A percentile compares a stretch with the other conserved stretches of the same genome.
Evolutionary conservation across 2,797 vertebrate genomes (phyloP).

Genomic region (Falco novaeseelandiae): DNA sequence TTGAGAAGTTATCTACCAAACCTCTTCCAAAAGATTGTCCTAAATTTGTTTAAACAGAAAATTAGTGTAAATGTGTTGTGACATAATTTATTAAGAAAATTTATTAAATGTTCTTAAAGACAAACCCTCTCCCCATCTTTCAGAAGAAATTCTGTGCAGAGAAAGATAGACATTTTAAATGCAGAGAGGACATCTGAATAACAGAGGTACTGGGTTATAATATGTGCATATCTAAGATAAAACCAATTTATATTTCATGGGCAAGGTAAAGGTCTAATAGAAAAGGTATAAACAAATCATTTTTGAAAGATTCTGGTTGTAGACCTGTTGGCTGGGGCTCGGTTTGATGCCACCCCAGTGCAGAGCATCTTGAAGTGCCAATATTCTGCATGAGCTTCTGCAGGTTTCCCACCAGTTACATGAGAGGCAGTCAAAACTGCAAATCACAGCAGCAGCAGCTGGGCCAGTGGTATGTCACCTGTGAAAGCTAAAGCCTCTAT

Average conservation of each 20-base stretch:
- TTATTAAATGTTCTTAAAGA: neutral
- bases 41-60: neutral
- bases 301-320: neutral
- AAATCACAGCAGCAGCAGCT: rapidly evolving
- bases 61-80: neutral
- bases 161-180: neutral
- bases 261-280: neutral
- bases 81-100: neutral
- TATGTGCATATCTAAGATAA: neutral
- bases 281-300: neutral
- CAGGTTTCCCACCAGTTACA: neutral
- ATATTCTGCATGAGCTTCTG: neutral
- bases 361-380: neutral
- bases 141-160: neutral
- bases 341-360: neutral
- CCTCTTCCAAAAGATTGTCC: neutral
- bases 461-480: neutral
- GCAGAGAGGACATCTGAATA: neutral
- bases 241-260: neutral
- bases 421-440: neutral
- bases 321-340: neutral
- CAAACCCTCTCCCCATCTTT: neutral
- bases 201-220: neutral
- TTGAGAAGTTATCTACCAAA: neutral
- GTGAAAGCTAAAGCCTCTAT: neutral